A percentile compares a stretch with the other conserved stretches of the same genome.
phyloP scores from a whole-genome alignment of 1,140 invertebrate genomes.

The Pseudachorutes palmiensis region DNA sequence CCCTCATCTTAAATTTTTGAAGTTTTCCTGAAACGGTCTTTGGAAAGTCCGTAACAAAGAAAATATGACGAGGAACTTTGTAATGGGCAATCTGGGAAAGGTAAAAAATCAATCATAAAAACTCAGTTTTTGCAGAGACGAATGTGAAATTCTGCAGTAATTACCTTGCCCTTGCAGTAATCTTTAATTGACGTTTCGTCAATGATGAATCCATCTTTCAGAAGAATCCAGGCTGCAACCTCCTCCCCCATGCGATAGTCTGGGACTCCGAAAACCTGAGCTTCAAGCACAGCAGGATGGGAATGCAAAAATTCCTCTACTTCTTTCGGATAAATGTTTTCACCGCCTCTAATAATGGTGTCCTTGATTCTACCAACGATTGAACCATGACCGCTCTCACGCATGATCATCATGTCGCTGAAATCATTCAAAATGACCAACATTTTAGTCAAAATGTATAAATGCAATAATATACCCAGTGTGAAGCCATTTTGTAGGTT shows the following conservation, averaged over 20 bases:
- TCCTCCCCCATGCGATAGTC: constrained; percentile 56
- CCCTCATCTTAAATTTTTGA: constrained; percentile 41
- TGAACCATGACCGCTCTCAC: constrained; percentile 49
- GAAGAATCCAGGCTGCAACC: constrained; percentile 52
- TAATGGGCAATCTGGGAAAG: constrained; percentile 50
- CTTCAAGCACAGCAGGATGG: constrained; percentile 51
- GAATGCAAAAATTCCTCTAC: constrained; percentile 55
- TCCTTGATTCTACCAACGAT: constrained; percentile 58
- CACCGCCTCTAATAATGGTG: constrained; percentile 59
- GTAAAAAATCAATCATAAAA: background rate
- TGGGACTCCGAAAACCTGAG: constrained; percentile 55
- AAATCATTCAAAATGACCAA: background rate
- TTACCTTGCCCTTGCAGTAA: constrained; percentile 53
- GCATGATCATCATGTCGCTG: constrained; percentile 53
- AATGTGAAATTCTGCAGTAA: background rate
- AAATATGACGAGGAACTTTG: constrained; percentile 51
- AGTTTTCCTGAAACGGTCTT: constrained; percentile 50
- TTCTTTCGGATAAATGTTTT: constrained; percentile 58
- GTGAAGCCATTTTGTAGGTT: constrained; percentile 68
- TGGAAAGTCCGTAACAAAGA: constrained; percentile 49
- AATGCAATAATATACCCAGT: no score
- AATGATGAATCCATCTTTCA: constrained; percentile 43
- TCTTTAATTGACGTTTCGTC: constrained; percentile 46
- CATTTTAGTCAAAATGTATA: no score
- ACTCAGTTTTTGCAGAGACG: background rate